Evolutionary conservation across 2,797 vertebrate genomes (phyloP).

Genomic region (Yasuhikotakia modesta): DNA sequence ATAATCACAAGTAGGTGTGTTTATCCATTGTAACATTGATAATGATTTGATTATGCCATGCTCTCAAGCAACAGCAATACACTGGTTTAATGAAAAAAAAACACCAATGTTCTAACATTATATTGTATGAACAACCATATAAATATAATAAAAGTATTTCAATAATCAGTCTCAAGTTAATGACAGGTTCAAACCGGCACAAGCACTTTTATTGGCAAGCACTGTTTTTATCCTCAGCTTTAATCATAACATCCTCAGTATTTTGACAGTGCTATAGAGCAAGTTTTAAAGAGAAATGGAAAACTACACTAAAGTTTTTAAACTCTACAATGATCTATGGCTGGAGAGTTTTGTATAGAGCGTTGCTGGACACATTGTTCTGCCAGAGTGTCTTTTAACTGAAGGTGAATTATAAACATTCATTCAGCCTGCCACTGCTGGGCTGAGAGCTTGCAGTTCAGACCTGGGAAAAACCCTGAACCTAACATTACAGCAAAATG

Average conservation of each 20-base stretch:
- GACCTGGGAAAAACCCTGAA: conserved; percentile 1
- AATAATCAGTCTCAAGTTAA: conserved; percentile 1
- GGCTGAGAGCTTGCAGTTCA: not conserved
- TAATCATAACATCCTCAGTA: not conserved
- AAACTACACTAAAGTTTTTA: too few relatives aligned
- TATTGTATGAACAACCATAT: not conserved
- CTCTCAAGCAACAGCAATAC: too few relatives aligned
- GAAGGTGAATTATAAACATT: conserved; percentile 33
- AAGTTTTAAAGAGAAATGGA: not conserved
- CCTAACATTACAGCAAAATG: not conserved
- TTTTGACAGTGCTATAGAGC: not conserved
- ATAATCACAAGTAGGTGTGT: too few relatives aligned
- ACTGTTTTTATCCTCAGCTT: not conserved
- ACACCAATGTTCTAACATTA: too few relatives aligned
- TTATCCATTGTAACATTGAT: too few relatives aligned
- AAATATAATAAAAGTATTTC: conserved; percentile 12
- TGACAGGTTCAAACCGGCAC: not conserved
- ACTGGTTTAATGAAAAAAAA: too few relatives aligned
- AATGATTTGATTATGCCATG: too few relatives aligned
- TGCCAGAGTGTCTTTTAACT: conserved; percentile 35
- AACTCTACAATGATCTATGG: not conserved
- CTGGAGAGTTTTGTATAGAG: not conserved
- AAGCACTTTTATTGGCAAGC: too few relatives aligned
- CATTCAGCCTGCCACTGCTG: not conserved
- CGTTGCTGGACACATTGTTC: conserved; percentile 24